A percentile compares a stretch with the other conserved stretches of the same genome.
These are phyloP conservation scores for Oxygymnocypris stewartii DNA, from an alignment of 2,113 vertebrate species.

Conservation along the genomic window DNA sequence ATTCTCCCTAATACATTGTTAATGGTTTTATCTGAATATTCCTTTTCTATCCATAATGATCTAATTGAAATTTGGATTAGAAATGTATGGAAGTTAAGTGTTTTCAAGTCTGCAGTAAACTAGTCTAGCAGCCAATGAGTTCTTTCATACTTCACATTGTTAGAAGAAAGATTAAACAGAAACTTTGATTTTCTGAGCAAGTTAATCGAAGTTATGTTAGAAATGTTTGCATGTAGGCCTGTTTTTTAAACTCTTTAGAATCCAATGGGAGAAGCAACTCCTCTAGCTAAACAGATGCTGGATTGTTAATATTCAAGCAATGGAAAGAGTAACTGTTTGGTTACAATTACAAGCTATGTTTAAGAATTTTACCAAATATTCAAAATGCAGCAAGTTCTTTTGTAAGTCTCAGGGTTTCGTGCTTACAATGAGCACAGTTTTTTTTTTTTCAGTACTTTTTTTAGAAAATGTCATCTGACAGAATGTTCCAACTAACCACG, in stretches of 20 bases:
- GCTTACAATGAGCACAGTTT: not conserved
- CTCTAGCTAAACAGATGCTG: constrained; percentile 15
- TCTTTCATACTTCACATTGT: not conserved
- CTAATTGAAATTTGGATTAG: not conserved
- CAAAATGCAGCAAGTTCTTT: constrained; percentile 26
- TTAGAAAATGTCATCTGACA: not conserved
- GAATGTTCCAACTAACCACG: not conserved
- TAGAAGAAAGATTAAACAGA: not conserved
- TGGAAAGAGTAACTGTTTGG: constrained; percentile 18
- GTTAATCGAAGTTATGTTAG: not conserved
- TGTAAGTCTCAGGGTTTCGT: not conserved
- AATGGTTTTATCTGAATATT: not conserved
- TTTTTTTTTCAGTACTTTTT: not conserved
- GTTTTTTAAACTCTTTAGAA: constrained; percentile 8
- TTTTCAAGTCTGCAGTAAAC: constrained; percentile 7
- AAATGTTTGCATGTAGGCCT: not conserved
- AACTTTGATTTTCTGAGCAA: not conserved
- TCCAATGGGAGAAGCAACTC: not conserved
- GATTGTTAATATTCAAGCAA: constrained; percentile 22
- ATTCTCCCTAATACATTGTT: not conserved
- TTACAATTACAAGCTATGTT: constrained; percentile 17
- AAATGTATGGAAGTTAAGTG: not conserved
- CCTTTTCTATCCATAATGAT: not conserved
- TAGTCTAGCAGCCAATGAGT: not conserved
- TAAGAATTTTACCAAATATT: constrained; percentile 33